Evolutionary conservation across 2,888 invertebrate species (phyloP), one percentile per base, ranked within the genome.

Genomic region (Patella pellucida): DNA sequence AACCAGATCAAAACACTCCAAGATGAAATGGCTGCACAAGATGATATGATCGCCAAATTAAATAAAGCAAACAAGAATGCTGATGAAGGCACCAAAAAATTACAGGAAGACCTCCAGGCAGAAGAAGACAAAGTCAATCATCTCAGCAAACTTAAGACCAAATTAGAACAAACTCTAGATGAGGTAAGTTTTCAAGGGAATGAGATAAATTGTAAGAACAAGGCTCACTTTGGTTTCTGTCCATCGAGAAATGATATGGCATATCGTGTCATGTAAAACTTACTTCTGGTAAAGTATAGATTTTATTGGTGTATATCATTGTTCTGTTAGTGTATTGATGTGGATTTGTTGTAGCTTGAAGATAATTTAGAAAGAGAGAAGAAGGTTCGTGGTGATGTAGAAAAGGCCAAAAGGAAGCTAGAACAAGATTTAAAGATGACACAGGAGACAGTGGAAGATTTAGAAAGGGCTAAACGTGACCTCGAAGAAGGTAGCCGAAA

Each of bases 91-190:
- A 83, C 84, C 75, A 89, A 91, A 83, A 91, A 91, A 84, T 89
- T 91, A 51, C 84, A 86, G 78, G 92, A 91, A 79, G 91, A 92
- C 78, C 90, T 92, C 27, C 91, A 92, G 89, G 97, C 97, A 83
- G 97, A 98, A 89, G 99, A 99, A 92, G 99, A 99, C 93, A 99
- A 99, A 93, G 96, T 97, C 92, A 99, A 99, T 94, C 99, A 99
- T 93, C 95, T 99, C 92, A 98, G 97, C 95, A 99, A 99, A 93
- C 97, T 99, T 86, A 99, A 99, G 94, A 95, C 96, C 90, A 99
- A 99, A 93, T 94, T 99, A 91, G 99, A 99, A 92, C 97, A 97
- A 93, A 98, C 97, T 90, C 94, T 99, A 83, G 99, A 99, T 92
- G 98, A 98, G 87, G 90, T 90, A 97, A 93, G 97, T 97, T 90